Evolutionary conservation across 1,140 invertebrate genomes (phyloP).

Genomic region (Macrobrachium rosenbergii): DNA sequence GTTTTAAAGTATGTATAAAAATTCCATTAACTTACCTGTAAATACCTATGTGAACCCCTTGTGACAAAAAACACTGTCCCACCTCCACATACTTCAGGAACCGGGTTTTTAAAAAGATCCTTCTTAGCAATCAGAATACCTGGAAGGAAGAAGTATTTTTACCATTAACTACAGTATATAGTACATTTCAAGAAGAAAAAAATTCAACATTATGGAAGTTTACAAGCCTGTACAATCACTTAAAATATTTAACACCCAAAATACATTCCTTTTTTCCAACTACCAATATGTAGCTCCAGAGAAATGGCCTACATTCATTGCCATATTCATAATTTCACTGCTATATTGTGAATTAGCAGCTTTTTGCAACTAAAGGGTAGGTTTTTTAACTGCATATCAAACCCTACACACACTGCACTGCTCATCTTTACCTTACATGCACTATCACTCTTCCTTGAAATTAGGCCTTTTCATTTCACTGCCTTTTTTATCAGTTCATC

Average conservation of each 20-base stretch:
- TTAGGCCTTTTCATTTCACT: too few relatives aligned
- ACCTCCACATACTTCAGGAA: slow-evolving; percentile 75
- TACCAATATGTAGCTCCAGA: too few relatives aligned
- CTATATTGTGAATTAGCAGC: too few relatives aligned
- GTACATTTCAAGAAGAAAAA: neutral
- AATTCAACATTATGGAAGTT: neutral
- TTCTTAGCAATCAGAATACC: slow-evolving; percentile 80
- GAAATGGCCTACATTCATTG: too few relatives aligned
- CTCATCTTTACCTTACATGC: neutral
- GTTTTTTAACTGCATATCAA: too few relatives aligned
- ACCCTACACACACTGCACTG: neutral
- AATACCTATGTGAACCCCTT: slow-evolving; percentile 73
- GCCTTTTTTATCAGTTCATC: too few relatives aligned
- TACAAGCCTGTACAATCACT: too few relatives aligned
- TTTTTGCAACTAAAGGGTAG: too few relatives aligned
- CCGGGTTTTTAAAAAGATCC: slow-evolving; percentile 74
- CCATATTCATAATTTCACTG: too few relatives aligned
- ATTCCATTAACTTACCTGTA: slow-evolving; percentile 69
- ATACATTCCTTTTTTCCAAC: too few relatives aligned
- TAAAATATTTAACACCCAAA: too few relatives aligned
- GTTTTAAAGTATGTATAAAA: neutral
- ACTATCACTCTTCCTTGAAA: too few relatives aligned
- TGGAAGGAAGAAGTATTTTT: slow-evolving; percentile 68
- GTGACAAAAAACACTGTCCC: slow-evolving; percentile 78
- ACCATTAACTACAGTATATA: neutral